phyloP scores from a whole-genome alignment of 2,888 invertebrate genomes.

The Drosophila affinis region DNA sequence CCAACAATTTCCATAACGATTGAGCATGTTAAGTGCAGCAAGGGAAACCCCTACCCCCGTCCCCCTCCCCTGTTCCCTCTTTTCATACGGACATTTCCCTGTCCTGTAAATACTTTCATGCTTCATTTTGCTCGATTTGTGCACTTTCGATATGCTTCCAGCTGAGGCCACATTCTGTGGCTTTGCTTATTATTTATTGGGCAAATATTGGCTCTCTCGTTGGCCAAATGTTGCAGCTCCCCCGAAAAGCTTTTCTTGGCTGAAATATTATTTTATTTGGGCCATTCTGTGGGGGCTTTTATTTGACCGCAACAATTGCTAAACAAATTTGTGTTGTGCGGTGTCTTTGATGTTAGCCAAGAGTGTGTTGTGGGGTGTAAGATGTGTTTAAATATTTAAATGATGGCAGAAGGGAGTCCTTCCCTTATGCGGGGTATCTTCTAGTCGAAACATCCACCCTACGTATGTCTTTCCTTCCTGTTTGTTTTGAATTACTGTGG shows the following conservation, averaged over 20 bases:
- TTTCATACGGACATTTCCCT: not conserved
- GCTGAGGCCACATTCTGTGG: conserved; percentile 26
- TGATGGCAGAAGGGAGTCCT: not conserved
- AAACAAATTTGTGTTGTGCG: conserved; percentile 15
- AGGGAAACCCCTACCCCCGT: not conserved
- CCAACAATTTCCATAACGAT: conserved; percentile 4
- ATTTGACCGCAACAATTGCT: conserved; percentile 30
- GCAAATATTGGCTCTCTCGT: conserved; percentile 39
- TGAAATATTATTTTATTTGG: conserved; percentile 16
- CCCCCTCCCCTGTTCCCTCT: not conserved
- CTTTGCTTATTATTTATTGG: conserved; percentile 37
- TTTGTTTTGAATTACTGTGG: not conserved
- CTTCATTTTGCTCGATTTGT: conserved; percentile 15
- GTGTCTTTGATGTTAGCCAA: conserved; percentile 29
- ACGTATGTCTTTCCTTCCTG: not conserved
- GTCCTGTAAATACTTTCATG: conserved; percentile 26
- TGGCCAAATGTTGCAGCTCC: conserved; percentile 22
- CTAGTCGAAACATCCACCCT: not conserved
- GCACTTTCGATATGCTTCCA: conserved; percentile 20
- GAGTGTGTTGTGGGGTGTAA: not conserved
- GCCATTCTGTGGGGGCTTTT: conserved; percentile 20
- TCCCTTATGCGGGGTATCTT: not conserved
- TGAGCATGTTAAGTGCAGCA: conserved; percentile 3
- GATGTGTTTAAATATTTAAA: conserved; percentile 8
- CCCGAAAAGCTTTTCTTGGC: conserved; percentile 1